phyloP scores from a whole-genome alignment of 2,113 vertebrate species.

The Oxygymnocypris stewartii region DNA sequence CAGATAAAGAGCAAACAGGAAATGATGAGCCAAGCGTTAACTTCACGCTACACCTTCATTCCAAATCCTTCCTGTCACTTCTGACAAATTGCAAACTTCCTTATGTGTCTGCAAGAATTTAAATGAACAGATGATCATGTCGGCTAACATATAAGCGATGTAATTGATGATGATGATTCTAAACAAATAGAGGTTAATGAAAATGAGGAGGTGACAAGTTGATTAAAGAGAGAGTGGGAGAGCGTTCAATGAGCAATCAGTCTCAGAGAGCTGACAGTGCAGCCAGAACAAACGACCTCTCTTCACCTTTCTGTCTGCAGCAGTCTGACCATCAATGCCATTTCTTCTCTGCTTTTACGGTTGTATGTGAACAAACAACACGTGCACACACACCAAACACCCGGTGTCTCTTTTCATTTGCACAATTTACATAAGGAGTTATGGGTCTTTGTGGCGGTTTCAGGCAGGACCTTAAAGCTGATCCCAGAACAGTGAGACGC shows the following conservation, averaged over 20 bases:
- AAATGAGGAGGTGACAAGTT: slow-evolving; percentile 51
- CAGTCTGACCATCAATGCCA: slow-evolving; percentile 27
- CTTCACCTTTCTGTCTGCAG: slow-evolving; percentile 37
- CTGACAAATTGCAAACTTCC: slow-evolving; percentile 45
- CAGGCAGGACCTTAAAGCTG: background rate
- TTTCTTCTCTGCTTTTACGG: background rate
- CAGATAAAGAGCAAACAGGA: slow-evolving; percentile 7
- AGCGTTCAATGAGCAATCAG: slow-evolving; percentile 40
- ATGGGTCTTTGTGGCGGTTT: slow-evolving; percentile 11
- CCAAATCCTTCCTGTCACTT: slow-evolving; percentile 16
- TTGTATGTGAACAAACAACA: background rate
- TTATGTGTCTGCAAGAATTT: slow-evolving; percentile 31
- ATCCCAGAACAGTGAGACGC: background rate
- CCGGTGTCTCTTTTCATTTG: background rate
- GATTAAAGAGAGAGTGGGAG: slow-evolving; percentile 52
- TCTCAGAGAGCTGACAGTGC: slow-evolving; percentile 43
- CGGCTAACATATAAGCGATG: slow-evolving; percentile 39
- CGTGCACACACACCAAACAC: slow-evolving; percentile 14
- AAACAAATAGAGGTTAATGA: slow-evolving; percentile 57
- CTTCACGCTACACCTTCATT: background rate
- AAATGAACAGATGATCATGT: slow-evolving; percentile 51
- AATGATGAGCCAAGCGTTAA: slow-evolving; percentile 7
- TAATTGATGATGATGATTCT: slow-evolving; percentile 57
- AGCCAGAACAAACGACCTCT: slow-evolving; percentile 30
- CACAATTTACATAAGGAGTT: slow-evolving; percentile 15